phyloP scores from a whole-genome alignment of 2,113 vertebrate species.

The Ciconia stormi region DNA sequence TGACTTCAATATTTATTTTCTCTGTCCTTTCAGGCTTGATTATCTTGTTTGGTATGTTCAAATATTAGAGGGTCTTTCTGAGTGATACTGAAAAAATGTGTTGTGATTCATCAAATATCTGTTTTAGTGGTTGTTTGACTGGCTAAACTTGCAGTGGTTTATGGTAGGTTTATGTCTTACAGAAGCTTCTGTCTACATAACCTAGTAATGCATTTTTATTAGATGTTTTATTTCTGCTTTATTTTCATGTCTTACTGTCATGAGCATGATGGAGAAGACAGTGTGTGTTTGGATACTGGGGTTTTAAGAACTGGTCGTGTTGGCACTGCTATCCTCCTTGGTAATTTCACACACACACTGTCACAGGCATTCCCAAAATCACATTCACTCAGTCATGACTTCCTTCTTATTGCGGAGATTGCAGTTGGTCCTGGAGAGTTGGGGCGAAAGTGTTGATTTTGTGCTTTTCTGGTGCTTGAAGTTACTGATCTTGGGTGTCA shows the following conservation, averaged over 20 bases:
- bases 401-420: neutral
- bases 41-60: neutral
- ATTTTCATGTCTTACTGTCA: neutral
- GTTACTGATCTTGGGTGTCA: neutral
- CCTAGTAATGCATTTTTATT: neutral
- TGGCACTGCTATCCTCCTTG: neutral
- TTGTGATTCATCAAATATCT: neutral
- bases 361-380: neutral
- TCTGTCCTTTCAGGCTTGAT: neutral
- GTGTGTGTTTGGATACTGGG: neutral
- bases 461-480: neutral
- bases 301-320: neutral
- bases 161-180: neutral
- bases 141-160: neutral
- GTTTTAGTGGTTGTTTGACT: neutral
- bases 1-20: neutral
- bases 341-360: neutral
- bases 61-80: neutral
- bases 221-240: neutral
- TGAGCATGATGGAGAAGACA: neutral
- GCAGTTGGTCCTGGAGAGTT: neutral
- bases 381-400: neutral
- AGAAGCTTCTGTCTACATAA: neutral
- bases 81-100: neutral
- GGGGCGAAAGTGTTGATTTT: neutral